Conservation (phyloP, 2,113 vertebrate genomes). For the Onychostoma macrolepis region DNA sequence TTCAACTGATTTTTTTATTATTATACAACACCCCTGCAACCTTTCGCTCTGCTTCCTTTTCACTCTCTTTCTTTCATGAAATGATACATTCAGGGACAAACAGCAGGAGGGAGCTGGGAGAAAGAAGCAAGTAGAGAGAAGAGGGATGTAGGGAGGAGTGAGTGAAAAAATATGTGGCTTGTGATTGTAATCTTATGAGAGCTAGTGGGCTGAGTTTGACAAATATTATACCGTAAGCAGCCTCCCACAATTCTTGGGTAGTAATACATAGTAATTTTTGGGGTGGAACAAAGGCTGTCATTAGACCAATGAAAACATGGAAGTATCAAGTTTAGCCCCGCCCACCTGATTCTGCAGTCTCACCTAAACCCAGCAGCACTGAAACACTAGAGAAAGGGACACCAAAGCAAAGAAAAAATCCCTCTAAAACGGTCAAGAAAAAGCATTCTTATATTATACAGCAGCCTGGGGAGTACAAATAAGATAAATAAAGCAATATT, state of each 20-base stretch:
- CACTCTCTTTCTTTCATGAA: slow-evolving; percentile 29
- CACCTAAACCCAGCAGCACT: not conserved
- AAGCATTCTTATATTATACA: not conserved
- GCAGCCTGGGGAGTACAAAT: not conserved
- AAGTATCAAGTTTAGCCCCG: not conserved
- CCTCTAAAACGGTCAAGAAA: not conserved
- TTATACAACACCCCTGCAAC: not conserved
- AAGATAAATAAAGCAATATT: not conserved
- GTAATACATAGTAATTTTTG: not conserved
- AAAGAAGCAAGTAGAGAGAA: not conserved
- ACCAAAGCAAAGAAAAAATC: not conserved
- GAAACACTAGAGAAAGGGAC: not conserved
- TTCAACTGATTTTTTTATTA: slow-evolving; percentile 57
- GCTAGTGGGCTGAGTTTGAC: not conserved
- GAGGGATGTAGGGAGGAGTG: not conserved
- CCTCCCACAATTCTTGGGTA: not conserved
- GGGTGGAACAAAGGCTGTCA: not conserved
- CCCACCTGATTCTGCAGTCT: slow-evolving; percentile 4
- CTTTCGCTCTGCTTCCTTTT: not conserved
- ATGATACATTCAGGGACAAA: slow-evolving; percentile 25
- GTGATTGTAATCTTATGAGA: not conserved
- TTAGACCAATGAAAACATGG: slow-evolving; percentile 3
- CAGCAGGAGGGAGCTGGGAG: not conserved
- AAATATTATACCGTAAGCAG: not conserved
- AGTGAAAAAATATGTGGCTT: not conserved